Base-by-base conservation (phyloP, 2,113 vertebrate genomes). In the Atherinomorus stipes region DNA sequence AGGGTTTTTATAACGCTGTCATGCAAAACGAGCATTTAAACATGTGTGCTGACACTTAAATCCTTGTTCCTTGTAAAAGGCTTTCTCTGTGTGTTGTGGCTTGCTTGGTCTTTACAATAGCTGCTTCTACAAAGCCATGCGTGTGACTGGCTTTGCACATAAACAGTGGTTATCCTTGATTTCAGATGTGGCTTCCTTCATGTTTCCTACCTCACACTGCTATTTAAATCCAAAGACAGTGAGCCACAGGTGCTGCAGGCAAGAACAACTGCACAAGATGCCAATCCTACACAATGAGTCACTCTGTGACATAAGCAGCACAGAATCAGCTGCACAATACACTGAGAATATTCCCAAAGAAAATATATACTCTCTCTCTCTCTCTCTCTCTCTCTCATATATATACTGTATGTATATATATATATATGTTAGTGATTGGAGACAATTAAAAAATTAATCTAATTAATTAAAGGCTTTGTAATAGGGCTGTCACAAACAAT, bases 171-270 rank as follows among this genome's bases (percentile, higher is more conserved):
- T 86, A 88, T 76, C 56, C 67, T 50, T 2, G 1, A 42, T 78
- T 68, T 82, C 18, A 63, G 57, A 40, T 83, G 76, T 78, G 84
- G 78, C 82, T 80, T 87, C 25, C 56, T 40, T 69, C 28, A 47
- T 56, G 34, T 65, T 69, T 69, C 21, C 53, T 37, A 19, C 72
- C 57, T 54, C 52, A 47, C 12, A 28, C 28, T 64, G 49, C 61
- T 74, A 69, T 65, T 69, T 68, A 63, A 73, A 67, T 15, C 38
- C 10, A 0, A 16, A 64, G 22, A 40, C 63, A 44, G 19, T 18
- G 73, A 87, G 74, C 80, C 83, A 76, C 78, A 88, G 90, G 89
- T 90, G 84, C 66, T 80, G 26, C 58, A 59, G 60, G 76, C 59
- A 62, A 23, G 69, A 78, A 40, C 37, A 1, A 42, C 66, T 51